These are phyloP conservation scores for Syritta pipiens DNA, from an alignment of 2,888 invertebrate species.

Conservation along the genomic window DNA sequence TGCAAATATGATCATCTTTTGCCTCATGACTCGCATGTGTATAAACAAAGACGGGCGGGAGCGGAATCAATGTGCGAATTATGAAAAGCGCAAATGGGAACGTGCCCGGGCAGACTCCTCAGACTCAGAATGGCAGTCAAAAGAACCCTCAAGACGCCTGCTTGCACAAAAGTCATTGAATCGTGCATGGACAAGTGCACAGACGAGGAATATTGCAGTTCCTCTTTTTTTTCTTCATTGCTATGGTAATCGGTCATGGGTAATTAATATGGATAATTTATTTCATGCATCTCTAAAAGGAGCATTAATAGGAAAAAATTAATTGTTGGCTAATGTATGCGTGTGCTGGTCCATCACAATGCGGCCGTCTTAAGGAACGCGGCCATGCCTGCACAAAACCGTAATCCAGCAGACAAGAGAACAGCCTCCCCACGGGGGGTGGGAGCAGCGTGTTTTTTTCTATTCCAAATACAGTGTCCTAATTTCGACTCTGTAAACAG, in stretches of 20 bases:
- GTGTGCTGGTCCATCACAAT: slow-evolving; percentile 21
- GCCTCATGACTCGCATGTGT: neutral
- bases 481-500: no score
- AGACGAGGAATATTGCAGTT: slow-evolving; percentile 11
- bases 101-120: slow-evolving; percentile 6
- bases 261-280: slow-evolving; percentile 63
- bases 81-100: neutral
- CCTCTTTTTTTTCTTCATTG: slow-evolving; percentile 12
- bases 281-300: slow-evolving; percentile 23
- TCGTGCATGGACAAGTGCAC: slow-evolving; percentile 32
- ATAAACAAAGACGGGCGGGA: slow-evolving; percentile 15
- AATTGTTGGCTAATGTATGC: slow-evolving; percentile 30
- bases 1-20: slow-evolving; percentile 20
- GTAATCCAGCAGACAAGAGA: neutral
- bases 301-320: slow-evolving; percentile 30
- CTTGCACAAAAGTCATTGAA: slow-evolving; percentile 8
- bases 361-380: neutral
- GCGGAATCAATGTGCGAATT: slow-evolving; percentile 10
- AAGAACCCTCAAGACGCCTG: slow-evolving; percentile 15
- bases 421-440: neutral
- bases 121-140: slow-evolving; percentile 45
- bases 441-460: neutral
- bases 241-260: slow-evolving; percentile 45
- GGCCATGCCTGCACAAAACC: slow-evolving; percentile 4
- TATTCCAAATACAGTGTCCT: slow-evolving; percentile 1